Percentiles rank a stretch among this genome's conserved stretches.
These are phyloP conservation scores for Scalopus aquaticus DNA, from an alignment of 2,113 vertebrate species.

Conservation along the genomic window DNA sequence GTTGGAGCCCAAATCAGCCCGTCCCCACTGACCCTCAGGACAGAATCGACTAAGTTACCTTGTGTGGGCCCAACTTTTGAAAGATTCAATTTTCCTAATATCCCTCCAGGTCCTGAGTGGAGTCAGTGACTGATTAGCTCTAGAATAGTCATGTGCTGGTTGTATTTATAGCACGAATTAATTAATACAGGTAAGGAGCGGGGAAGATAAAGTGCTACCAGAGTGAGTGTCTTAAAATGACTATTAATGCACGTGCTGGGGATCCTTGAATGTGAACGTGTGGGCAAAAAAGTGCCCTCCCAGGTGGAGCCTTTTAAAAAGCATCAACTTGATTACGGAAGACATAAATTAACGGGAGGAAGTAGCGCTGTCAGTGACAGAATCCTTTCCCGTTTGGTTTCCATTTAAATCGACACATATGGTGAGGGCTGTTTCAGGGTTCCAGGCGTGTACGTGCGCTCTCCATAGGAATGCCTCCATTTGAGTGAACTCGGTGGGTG, in stretches of 20 bases:
- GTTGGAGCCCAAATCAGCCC: neutral
- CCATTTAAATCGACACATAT: constrained; percentile 71
- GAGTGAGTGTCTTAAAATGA: constrained; percentile 49
- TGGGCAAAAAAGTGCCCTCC: constrained; percentile 48
- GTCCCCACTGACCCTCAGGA: neutral
- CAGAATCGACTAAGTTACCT: neutral
- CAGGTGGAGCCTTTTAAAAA: constrained; percentile 74
- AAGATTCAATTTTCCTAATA: constrained; percentile 69
- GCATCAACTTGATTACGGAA: constrained; percentile 59
- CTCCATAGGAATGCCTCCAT: constrained; percentile 32
- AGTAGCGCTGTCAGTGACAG: constrained; percentile 63
- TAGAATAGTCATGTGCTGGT: constrained; percentile 60
- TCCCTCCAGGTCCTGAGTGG: constrained; percentile 46
- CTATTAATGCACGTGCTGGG: constrained; percentile 42
- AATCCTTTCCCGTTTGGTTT: constrained; percentile 65
- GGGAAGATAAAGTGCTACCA: constrained; percentile 52
- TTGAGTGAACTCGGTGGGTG: constrained; percentile 47
- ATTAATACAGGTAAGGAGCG: constrained; percentile 74
- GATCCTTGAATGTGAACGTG: constrained; percentile 41
- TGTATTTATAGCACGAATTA: constrained; percentile 75
- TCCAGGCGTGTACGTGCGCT: constrained; percentile 33
- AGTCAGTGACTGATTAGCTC: constrained; percentile 74
- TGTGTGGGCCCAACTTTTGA: constrained; percentile 35
- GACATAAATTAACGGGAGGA: constrained; percentile 73
- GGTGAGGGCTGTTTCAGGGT: constrained; percentile 70